A percentile compares a stretch with the other conserved stretches of the same genome.
Conservation (phyloP, 92 coral and sea anemone species). For the Galaxea fascicularis region DNA sequence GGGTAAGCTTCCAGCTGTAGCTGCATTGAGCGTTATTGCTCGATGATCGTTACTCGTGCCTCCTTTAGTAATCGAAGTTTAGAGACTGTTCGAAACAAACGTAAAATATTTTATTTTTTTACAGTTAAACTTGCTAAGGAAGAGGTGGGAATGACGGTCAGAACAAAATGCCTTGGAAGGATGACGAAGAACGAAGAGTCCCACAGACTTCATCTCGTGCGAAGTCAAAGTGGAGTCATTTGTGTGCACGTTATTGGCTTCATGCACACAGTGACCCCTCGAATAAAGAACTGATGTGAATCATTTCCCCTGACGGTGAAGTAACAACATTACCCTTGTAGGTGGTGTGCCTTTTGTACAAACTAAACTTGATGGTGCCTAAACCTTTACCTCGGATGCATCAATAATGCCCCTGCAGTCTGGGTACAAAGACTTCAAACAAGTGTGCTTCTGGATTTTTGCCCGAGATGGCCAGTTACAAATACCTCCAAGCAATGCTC, state of each 20-base stretch:
- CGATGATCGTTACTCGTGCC: conserved; percentile 39
- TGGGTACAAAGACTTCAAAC: conserved; percentile 54
- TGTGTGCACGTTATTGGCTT: no score
- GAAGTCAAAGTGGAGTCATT: no score
- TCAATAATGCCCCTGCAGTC: conserved; percentile 66
- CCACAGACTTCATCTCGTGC: no score
- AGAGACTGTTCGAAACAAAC: conserved; percentile 20
- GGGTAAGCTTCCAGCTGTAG: conserved; percentile 53
- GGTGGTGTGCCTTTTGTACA: conserved; percentile 58
- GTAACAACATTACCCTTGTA: conserved; percentile 28
- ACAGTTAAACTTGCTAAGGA: conserved; percentile 48
- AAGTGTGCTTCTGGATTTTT: conserved; percentile 52
- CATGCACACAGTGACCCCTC: no score
- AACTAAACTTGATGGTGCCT: conserved; percentile 63
- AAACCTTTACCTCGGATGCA: conserved; percentile 69
- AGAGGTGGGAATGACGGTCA: background rate
- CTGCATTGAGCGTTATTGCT: conserved; percentile 20
- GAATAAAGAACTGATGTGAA: conserved; percentile 15
- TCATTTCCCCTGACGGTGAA: no score
- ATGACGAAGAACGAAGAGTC: no score
- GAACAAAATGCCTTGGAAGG: no score
- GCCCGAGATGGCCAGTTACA: conserved; percentile 59
- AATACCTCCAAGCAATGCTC: conserved; percentile 45
- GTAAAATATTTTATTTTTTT: conserved; percentile 4
- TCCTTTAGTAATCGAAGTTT: conserved; percentile 20